Evolutionary conservation across 2,888 invertebrate species (phyloP), one percentile per base, ranked within the genome.

Genomic region (Teleiodes luculella): DNA sequence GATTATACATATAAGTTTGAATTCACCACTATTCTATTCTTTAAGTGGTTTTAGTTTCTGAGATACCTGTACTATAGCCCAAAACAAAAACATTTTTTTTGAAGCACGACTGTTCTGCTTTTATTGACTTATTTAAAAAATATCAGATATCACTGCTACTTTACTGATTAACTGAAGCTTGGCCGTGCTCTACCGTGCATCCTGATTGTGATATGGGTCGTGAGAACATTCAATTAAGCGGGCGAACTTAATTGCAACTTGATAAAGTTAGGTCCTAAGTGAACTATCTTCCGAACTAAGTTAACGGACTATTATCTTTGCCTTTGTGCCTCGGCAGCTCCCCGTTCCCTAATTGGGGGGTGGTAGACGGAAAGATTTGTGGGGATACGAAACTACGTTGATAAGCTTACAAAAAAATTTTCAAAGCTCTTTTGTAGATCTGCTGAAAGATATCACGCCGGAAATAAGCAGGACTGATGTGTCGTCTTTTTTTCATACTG

Each of bases 221-320:
- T 85, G 86, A 85, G 86, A 86, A 83, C 83, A 87, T 87, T 86
- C 81, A 86, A 87, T 89, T 86, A 87, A 74, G 76, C 66, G 60
- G 72, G 77, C 78, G 74, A 78, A 85, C 86, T 88, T 87, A 88
- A 88, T 87, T 88, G 86, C 86, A 79, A 84, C 82, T 86, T 86
- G 86, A 86, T 84, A 84, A 86, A 86, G 83, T 86, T 80, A 86
- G 80, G 84, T 80, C 78, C 81, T 83, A 88, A 89, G 88, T 88
- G 88, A 88, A 87, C 86, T 88, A 88, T 88, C 88, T 89, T 88
- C 75, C 65, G 75, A 87, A 87, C 85, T 87, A 81, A 87, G 88
- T 88, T 88, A 86, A 80, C 87, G 85, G 88, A 84, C 88, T 87
- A 88, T 88, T 88, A 88, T 89, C 87, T 85, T 78, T 82, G 86